These are phyloP conservation scores for Pseudococcus jackbeardsleyi DNA, from an alignment of 2,888 invertebrate species.

Conservation along the genomic window DNA sequence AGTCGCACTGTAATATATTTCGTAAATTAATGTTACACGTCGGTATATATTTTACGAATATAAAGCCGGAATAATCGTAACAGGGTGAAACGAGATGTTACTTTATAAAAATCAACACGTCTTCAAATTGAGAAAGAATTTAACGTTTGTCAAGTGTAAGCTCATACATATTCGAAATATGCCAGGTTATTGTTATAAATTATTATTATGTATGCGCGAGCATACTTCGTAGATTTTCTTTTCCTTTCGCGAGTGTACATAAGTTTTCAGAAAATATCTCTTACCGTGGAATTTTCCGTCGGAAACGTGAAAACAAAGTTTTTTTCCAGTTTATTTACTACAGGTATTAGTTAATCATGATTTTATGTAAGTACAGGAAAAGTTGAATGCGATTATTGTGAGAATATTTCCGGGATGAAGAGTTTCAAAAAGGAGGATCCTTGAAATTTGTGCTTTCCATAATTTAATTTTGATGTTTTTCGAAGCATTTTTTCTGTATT, in stretches of 20 bases:
- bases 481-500: too few relatives aligned
- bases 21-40: not conserved
- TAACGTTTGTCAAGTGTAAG: not conserved
- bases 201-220: conserved; percentile 1
- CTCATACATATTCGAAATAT: conserved; percentile 9
- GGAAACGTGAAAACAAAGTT: not conserved
- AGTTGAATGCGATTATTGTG: too few relatives aligned
- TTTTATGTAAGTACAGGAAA: not conserved
- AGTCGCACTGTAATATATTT: not conserved
- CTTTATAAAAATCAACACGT: not conserved
- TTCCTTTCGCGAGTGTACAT: not conserved
- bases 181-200: conserved; percentile 7
- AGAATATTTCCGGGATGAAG: too few relatives aligned
- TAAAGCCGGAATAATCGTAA: too few relatives aligned
- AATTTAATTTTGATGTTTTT: too few relatives aligned
- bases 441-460: too few relatives aligned
- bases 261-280: not conserved
- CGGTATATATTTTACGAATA: too few relatives aligned
- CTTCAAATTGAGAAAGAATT: not conserved
- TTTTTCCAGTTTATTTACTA: not conserved
- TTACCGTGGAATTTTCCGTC: not conserved
- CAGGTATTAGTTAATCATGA: not conserved
- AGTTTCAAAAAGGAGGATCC: too few relatives aligned
- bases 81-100: not conserved
- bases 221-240: conserved; percentile 7